Evolutionary conservation across 2,888 invertebrate genomes (phyloP).

Genomic region (Nezara viridula): DNA sequence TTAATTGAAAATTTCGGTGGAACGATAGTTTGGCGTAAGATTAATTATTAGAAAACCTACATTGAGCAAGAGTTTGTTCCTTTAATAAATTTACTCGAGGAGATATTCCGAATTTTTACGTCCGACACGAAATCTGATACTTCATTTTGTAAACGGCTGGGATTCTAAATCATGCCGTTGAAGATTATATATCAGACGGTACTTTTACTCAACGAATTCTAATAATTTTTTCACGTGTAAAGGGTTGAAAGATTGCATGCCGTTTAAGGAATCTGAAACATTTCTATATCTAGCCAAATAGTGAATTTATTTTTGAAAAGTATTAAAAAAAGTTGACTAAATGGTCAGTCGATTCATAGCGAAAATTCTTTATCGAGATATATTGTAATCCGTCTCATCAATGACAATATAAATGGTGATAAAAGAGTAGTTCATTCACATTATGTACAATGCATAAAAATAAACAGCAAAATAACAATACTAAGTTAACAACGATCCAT

Average conservation of each 20-base stretch:
- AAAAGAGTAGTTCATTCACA: too few species aligned
- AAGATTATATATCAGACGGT: background rate
- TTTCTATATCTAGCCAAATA: background rate
- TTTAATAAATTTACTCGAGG: background rate
- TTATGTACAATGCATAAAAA: too few species aligned
- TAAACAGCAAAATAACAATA: too few species aligned
- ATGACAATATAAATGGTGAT: too few species aligned
- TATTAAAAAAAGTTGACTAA: too few species aligned
- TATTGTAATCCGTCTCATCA: too few species aligned
- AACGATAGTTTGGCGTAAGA: background rate
- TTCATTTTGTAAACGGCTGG: background rate
- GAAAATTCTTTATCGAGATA: too few species aligned
- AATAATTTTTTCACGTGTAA: background rate
- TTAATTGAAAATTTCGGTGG: slow-evolving; percentile 28
- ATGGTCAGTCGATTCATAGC: too few species aligned
- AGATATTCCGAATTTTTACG: background rate
- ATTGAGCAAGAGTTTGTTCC: background rate
- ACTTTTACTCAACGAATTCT: background rate
- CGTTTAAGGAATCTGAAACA: background rate
- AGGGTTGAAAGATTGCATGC: background rate
- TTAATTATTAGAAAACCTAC: background rate
- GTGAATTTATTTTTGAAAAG: too few species aligned
- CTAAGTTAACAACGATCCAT: too few species aligned
- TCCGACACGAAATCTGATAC: background rate
- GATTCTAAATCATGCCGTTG: background rate